phyloP scores from a whole-genome alignment of 1,140 invertebrate species.

The Argopecten irradians region DNA sequence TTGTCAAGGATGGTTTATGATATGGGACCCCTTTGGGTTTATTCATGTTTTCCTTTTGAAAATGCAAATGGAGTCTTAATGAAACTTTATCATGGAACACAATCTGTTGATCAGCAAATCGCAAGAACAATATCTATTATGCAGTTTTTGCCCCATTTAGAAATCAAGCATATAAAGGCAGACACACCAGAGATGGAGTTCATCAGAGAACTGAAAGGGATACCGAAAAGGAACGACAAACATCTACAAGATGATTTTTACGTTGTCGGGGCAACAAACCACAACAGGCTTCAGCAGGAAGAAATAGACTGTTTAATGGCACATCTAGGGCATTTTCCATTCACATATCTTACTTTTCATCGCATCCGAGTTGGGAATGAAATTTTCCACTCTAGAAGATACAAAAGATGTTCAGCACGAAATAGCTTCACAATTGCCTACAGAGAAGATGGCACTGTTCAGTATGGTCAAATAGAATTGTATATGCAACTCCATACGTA shows the following conservation, averaged over 20 bases:
- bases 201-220: not conserved
- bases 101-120: slow-evolving; percentile 40
- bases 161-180: not conserved
- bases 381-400: not conserved
- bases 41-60: slow-evolving; percentile 43
- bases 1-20: not conserved
- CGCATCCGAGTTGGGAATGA: not conserved
- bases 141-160: slow-evolving; percentile 27
- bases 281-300: not conserved
- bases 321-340: not conserved
- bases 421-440: slow-evolving; percentile 26
- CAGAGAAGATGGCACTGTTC: not conserved
- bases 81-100: slow-evolving; percentile 46
- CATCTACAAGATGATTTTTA: not conserved
- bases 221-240: not conserved
- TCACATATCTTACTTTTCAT: not conserved
- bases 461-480: not conserved
- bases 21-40: slow-evolving; percentile 28
- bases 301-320: not conserved
- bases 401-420: slow-evolving; percentile 8
- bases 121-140: slow-evolving; percentile 11
- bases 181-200: not conserved
- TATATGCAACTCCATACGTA: not conserved
- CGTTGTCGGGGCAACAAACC: slow-evolving; percentile 10
- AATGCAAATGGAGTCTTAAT: slow-evolving; percentile 31